Evolutionary conservation across 2,888 invertebrate genomes (phyloP).

Genomic region (Chaetogeoica ovagalla): DNA sequence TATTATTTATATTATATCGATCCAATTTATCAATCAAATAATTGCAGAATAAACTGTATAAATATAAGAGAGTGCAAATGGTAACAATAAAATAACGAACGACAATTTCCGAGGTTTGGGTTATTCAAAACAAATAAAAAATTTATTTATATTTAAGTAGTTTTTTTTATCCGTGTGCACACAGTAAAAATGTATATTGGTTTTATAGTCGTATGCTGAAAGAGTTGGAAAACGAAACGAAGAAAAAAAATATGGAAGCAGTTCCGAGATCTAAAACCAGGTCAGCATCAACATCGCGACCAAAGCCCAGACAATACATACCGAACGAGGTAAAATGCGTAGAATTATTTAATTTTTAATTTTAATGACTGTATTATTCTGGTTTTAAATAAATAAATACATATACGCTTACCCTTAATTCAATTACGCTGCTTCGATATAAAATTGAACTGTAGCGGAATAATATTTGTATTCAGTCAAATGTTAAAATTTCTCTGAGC

Average conservation of each 20-base stretch:
- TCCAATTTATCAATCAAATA: too few relatives aligned
- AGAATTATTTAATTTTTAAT: neutral
- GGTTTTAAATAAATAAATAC: neutral
- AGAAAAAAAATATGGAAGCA: conserved; percentile 32
- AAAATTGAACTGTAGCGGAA: neutral
- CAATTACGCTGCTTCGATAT: neutral
- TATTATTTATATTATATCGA: too few relatives aligned
- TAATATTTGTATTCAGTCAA: neutral
- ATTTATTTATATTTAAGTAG: too few relatives aligned
- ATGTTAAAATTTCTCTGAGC: neutral
- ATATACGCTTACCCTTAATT: too few relatives aligned
- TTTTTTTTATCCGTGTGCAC: too few relatives aligned
- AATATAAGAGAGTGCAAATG: too few relatives aligned
- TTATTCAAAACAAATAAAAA: too few relatives aligned
- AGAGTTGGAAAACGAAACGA: conserved; percentile 49
- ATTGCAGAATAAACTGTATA: too few relatives aligned
- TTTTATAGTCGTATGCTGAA: conserved; percentile 42
- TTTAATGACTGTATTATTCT: neutral
- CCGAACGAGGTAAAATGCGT: conserved; percentile 34
- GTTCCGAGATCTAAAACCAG: conserved; percentile 12
- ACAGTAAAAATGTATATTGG: neutral
- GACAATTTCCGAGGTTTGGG: too few relatives aligned
- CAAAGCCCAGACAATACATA: conserved; percentile 38
- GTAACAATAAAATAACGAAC: too few relatives aligned
- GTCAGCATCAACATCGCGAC: conserved; percentile 32